A percentile compares a stretch with the other conserved stretches of the same genome.
These are phyloP conservation scores for Xiphias gladius DNA, from an alignment of 2,113 vertebrate species.

Conservation along the genomic window DNA sequence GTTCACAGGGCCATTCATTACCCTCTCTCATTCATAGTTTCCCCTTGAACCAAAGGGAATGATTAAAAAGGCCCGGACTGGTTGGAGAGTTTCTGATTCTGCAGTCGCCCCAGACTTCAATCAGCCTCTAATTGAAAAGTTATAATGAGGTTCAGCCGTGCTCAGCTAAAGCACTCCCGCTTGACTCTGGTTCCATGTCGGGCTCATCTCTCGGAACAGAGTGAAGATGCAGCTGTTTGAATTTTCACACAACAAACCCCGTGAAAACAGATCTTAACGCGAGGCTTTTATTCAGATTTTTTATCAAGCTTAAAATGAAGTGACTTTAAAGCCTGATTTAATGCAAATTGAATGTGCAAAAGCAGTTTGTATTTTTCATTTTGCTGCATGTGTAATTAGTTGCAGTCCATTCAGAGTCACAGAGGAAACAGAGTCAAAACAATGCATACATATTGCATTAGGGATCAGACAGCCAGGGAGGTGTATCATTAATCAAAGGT, in stretches of 20 bases:
- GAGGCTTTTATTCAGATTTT: constrained; percentile 41
- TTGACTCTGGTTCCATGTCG: constrained; percentile 44
- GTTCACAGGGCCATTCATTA: constrained; percentile 56
- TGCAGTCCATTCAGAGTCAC: constrained; percentile 58
- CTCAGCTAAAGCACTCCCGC: constrained; percentile 54
- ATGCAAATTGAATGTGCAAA: constrained; percentile 69
- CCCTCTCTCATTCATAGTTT: constrained; percentile 42
- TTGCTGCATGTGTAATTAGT: constrained; percentile 68
- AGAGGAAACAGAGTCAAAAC: constrained; percentile 71
- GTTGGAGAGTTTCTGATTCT: constrained; percentile 63
- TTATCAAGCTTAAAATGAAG: constrained; percentile 61
- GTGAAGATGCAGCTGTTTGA: constrained; percentile 27
- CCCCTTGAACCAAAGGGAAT: constrained; percentile 69
- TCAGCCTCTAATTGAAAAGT: constrained; percentile 78
- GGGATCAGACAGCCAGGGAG: constrained; percentile 61
- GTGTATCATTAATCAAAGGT: constrained; percentile 77
- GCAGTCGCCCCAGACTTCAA: constrained; percentile 64
- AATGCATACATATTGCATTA: constrained; percentile 81
- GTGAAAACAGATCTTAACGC: constrained; percentile 28
- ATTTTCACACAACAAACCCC: constrained; percentile 40
- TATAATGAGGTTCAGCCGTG: constrained; percentile 70
- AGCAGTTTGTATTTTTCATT: constrained; percentile 68
- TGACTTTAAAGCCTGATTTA: constrained; percentile 60
- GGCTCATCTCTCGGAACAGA: constrained; percentile 36
- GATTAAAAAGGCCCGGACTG: constrained; percentile 66